Conservation (phyloP, 2,888 invertebrate species). For the Pediacus dermestoides region DNA sequence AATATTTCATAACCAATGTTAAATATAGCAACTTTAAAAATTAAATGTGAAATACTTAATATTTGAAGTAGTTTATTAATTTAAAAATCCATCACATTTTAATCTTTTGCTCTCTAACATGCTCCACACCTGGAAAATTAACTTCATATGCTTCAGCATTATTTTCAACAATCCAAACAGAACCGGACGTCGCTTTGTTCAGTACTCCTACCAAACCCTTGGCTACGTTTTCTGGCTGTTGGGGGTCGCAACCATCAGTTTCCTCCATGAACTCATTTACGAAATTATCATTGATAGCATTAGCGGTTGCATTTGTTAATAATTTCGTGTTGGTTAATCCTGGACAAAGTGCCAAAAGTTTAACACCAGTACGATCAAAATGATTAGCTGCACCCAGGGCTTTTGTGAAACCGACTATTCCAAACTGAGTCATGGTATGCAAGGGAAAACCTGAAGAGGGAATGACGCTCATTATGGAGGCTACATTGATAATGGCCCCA, state of each 20-base stretch:
- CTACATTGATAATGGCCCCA: constrained; percentile 61
- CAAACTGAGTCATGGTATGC: constrained; percentile 50
- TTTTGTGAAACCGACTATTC: constrained; percentile 37
- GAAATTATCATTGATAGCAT: constrained; percentile 39
- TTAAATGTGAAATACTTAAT: too few relatives aligned
- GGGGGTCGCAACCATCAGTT: constrained; percentile 29
- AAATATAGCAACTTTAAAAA: too few relatives aligned
- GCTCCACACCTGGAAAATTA: constrained; percentile 30
- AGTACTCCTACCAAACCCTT: constrained; percentile 29
- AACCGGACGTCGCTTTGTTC: constrained; percentile 32
- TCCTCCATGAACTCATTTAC: constrained; percentile 38
- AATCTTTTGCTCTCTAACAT: too few relatives aligned
- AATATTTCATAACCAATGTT: too few relatives aligned
- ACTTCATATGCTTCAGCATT: constrained; percentile 33
- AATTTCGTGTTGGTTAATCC: constrained; percentile 53
- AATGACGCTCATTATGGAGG: constrained; percentile 58
- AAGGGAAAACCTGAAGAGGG: constrained; percentile 54
- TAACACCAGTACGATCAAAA: constrained; percentile 51
- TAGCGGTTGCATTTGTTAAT: constrained; percentile 34
- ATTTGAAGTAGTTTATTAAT: too few relatives aligned
- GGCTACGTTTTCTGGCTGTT: constrained; percentile 32
- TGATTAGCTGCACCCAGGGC: constrained; percentile 42
- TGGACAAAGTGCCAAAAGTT: constrained; percentile 55
- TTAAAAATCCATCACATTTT: too few relatives aligned
- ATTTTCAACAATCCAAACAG: constrained; percentile 37